Base-by-base conservation (phyloP, 2,888 invertebrate genomes). In the Colostygia pectinataria region DNA sequence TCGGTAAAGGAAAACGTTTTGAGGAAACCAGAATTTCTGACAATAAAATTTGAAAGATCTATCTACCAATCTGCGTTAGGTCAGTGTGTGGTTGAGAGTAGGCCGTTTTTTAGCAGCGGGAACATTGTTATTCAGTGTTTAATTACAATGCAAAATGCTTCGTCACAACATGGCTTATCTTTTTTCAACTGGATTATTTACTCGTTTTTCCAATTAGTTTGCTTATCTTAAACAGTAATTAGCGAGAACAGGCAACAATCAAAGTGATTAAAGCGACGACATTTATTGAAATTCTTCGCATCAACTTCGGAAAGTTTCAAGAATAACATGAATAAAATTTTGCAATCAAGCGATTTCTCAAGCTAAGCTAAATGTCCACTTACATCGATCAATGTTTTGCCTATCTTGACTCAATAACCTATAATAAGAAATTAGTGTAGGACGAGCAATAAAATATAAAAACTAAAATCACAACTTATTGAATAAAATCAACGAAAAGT, bases 321-420 rank as follows among this genome's bases (percentile, higher is more conserved):
- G 74, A 74, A 74, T 76, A 72, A 68, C 66, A 75, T 71, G 73
- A 77, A 81, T 78, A 74, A 69, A 75, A 78, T 81, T 80, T 71
- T 64, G 68, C 77, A 80, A 77, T 78, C 79, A 68, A 68, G 57
- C 50, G 59, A 70, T 71, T 74, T 65, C 65, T 40, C 38, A 18
- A 15, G 15, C 7, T 7, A 10, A 34, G 3, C 15, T 15, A n/a
- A 25, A 28, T 6, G 15, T 4, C 25, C 14, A 32, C 15, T 32
- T 5, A 4, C 27, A 15, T 9, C 14, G 6, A 14, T 13, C 8
- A n/a, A n/a, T n/a, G n/a, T n/a, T n/a, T n/a, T n/a, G n/a, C n/a
- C n/a, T n/a, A n/a, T n/a, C n/a, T n/a, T n/a, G n/a, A n/a, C n/a
- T n/a, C n/a, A n/a, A n/a, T n/a, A n/a, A n/a, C n/a, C n/a, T n/a